Conservation (phyloP, 2,888 invertebrate genomes). For the Campaea margaritaria region DNA sequence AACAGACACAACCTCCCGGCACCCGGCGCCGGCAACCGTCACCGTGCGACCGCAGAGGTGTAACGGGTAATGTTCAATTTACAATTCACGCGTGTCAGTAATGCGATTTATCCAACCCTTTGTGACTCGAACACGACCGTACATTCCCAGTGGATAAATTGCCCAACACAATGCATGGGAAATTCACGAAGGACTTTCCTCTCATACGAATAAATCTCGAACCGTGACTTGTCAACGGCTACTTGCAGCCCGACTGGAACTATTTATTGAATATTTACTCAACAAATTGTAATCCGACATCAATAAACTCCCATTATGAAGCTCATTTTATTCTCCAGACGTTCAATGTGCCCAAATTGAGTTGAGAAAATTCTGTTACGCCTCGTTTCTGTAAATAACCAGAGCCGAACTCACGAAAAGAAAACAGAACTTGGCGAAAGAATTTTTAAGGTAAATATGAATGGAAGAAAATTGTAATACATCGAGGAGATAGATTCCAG, state of each 20-base stretch:
- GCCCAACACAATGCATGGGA: constrained; percentile 65
- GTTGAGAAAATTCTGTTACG: constrained; percentile 62
- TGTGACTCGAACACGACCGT: constrained; percentile 67
- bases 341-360: constrained; percentile 67
- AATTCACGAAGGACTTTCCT: constrained; percentile 60
- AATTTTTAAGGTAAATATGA: constrained; percentile 63
- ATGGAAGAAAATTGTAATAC: constrained; percentile 62
- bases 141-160: constrained; percentile 69
- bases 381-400: constrained; percentile 65
- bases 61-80: constrained; percentile 83
- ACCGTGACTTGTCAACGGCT: constrained; percentile 34
- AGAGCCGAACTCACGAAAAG: constrained; percentile 45
- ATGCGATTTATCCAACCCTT: constrained; percentile 83
- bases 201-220: constrained; percentile 40
- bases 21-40: not conserved
- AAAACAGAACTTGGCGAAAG: constrained; percentile 61
- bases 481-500: constrained; percentile 63
- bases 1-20: constrained; percentile 17
- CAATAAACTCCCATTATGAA: constrained; percentile 44
- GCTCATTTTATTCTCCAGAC: constrained; percentile 63
- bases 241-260: constrained; percentile 7
- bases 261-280: constrained; percentile 31
- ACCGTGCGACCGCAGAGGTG: constrained; percentile 54
- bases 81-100: constrained; percentile 82
- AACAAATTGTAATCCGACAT: constrained; percentile 33